Base-by-base conservation (phyloP, 1,140 invertebrate species). In the Portunus trituberculatus region DNA sequence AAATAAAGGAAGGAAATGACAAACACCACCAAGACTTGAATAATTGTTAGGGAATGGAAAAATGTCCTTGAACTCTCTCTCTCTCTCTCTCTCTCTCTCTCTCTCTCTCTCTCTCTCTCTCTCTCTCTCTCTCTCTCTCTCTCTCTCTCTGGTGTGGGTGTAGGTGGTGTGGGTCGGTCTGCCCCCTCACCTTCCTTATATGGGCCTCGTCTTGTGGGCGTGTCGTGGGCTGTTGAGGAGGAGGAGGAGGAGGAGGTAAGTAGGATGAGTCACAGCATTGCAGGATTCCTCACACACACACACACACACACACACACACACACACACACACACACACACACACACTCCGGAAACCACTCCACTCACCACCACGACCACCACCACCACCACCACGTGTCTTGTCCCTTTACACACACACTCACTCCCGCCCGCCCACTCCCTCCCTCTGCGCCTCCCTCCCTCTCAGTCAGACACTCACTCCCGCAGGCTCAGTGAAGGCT, bases 81-180 rank as follows among this genome's bases (percentile, higher is more conserved):
- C 29, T 8, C 32, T 89, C 67, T 16, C 67, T 76, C 32, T 90
- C 88, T 52, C 39, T 90, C 32, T 46, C 39, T 46, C 88, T 52
- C 31, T 90, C 88, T 46, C 31, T 46, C 88, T 46, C 88, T 39
- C 88, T 28, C 39, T 90, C 88, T 90, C 88, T 76, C 67, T 76
- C 67, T 59, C 52, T 59, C 52, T 59, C 52, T 59, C 52, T 59
- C 52, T 59, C 52, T 59, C 52, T 59, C 52, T 59, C 52, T 59
- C 52, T 59, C 52, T 59, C 52, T 59, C 52, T 59, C 52, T 59
- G 67, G 67, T 76, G 67, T 76, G 67, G 67, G 67, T 76, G 67
- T 25, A 7, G 67, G 25, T n/a, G 16, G 16, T 76, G 16, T n/a
- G 16, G 25, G 67, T 7, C 20, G 25, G 20, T 25, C 20, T n/a